phyloP scores from a whole-genome alignment of 2,888 invertebrate genomes.

The Hermodice carunculata region DNA sequence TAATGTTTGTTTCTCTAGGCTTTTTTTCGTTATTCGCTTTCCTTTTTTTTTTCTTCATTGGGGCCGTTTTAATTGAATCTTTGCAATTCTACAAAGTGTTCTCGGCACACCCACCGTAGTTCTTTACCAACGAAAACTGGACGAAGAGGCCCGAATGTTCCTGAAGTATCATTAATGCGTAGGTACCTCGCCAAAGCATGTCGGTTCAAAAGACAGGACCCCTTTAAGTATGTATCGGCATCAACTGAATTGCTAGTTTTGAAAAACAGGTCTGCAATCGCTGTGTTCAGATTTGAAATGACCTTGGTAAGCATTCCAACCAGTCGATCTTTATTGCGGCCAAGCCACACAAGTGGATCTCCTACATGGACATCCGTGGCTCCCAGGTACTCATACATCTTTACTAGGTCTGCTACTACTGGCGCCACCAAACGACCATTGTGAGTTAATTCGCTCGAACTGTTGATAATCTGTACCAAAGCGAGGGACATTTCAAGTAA shows the following conservation, averaged over 20 bases:
- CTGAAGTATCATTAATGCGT: constrained; percentile 40
- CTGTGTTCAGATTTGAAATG: constrained; percentile 45
- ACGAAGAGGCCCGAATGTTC: constrained; percentile 43
- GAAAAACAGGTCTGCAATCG: constrained; percentile 47
- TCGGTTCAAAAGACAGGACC: constrained; percentile 37
- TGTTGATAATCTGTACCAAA: constrained; percentile 47
- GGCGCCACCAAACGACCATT: constrained; percentile 43
- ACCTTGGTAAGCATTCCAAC: constrained; percentile 49
- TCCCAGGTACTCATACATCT: constrained; percentile 48
- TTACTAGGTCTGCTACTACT: constrained; percentile 43
- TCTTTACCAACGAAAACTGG: constrained; percentile 45
- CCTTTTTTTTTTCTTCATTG: constrained; percentile 26
- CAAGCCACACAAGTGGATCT: constrained; percentile 45
- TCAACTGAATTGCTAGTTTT: constrained; percentile 44
- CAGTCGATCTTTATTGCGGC: constrained; percentile 48
- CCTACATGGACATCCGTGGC: constrained; percentile 41
- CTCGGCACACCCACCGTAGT: constrained; percentile 46
- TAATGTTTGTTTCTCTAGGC: too few species aligned
- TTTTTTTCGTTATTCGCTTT: too few species aligned
- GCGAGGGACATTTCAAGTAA: constrained; percentile 43
- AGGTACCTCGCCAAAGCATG: constrained; percentile 41
- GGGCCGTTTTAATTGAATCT: constrained; percentile 40
- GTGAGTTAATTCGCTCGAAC: constrained; percentile 41
- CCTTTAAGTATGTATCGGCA: constrained; percentile 42
- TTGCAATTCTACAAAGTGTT: constrained; percentile 45